Base-by-base conservation (phyloP, 2,113 vertebrate species). In the Seriola rivoliana region DNA sequence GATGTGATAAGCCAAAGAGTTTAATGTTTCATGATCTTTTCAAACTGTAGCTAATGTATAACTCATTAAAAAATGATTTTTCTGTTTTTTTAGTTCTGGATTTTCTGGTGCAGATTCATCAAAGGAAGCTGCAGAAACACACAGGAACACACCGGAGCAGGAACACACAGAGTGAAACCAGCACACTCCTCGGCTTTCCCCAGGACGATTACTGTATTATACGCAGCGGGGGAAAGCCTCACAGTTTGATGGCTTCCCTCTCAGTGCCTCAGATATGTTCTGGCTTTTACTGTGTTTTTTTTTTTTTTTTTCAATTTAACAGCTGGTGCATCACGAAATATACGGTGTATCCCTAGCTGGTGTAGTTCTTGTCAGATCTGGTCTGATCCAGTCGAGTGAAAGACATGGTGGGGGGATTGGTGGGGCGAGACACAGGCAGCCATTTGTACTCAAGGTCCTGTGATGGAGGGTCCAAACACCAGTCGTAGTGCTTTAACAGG, bases 391-490 rank as follows among this genome's bases (percentile, higher is more conserved):
- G 74, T 29, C 8, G 64, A 44, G 65, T 92, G 73, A 93, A 93
- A 85, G 82, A 76, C 76, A 93, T 0, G 14, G 68, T 78, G 57
- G 84, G 88, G 14, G 68, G 86, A 38, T 64, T 55, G 50, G 70
- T 34, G 1, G 92, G 94, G 10, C 88, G 85, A 82, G 90, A 94
- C 68, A 94, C 91, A 11, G 93, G 93, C 81, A 94, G 92, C 91
- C 93, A 94, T 87, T 94, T 94, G 81, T 93, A 93, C 54, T 88
- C 70, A 0, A 92, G 85, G 71, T 93, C 84, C 78, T 94, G 88
- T 1, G 79, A 80, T 12, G 85, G 68, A 50, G 92, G 92, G 42
- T 91, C 90, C 88, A 93, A 71, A 82, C 59, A n/a, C 92, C 93
- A 94, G 84, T 88, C 62, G 54, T 90, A 93, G 86, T 88, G 83